phyloP scores from a whole-genome alignment of 2,888 invertebrate species.

The Microplitis manilae region DNA sequence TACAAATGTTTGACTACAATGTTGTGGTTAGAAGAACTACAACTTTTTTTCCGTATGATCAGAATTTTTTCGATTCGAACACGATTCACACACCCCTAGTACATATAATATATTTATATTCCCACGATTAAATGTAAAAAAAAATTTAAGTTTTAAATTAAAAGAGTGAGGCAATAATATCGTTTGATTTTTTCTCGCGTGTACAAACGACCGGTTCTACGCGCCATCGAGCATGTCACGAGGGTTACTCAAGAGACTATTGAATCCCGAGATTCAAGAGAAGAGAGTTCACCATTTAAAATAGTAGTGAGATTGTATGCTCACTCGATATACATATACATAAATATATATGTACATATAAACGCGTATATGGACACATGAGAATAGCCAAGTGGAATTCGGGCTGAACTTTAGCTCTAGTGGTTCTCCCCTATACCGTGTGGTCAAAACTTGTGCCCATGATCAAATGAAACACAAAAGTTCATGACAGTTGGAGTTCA shows the following conservation, averaged over 20 bases:
- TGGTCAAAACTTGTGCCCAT: not conserved
- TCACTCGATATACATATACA: not conserved
- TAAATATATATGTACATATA: constrained; percentile 4
- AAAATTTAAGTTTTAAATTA: not conserved
- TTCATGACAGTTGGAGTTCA: constrained; percentile 25
- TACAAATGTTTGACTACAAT: no score
- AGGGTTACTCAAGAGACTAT: constrained; percentile 40
- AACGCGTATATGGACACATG: not conserved
- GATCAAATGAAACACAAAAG: constrained; percentile 17
- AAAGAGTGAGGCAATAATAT: not conserved
- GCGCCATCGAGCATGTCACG: constrained; percentile 51
- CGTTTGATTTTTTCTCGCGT: constrained; percentile 1
- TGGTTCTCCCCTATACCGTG: constrained; percentile 11
- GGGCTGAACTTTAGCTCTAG: not conserved
- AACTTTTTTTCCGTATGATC: no score
- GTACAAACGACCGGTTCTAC: constrained; percentile 39
- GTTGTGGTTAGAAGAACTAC: no score
- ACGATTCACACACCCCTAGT: no score
- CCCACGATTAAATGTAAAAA: no score
- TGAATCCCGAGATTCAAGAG: constrained; percentile 48
- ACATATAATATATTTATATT: no score
- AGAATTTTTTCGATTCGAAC: no score
- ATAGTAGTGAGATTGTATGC: constrained; percentile 13
- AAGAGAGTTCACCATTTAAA: constrained; percentile 34
- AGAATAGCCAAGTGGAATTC: constrained; percentile 1